Base-by-base conservation (phyloP, 2,888 invertebrate species). In the Boloria euphrosyne region DNA sequence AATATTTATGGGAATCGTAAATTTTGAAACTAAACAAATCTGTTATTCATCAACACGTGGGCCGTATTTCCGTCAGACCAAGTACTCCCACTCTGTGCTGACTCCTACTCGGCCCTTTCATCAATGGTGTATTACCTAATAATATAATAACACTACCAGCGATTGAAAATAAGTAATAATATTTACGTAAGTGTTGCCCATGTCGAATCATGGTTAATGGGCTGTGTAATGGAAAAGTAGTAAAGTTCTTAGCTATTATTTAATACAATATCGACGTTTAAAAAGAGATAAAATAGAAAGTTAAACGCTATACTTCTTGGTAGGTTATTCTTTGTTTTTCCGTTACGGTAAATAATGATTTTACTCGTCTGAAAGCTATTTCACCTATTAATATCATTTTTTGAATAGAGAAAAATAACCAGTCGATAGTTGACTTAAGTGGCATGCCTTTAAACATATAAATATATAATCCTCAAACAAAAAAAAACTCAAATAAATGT, bases 31-130 rank as follows among this genome's bases (percentile, higher is more conserved):
- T 50, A 7, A 49, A 60, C 53, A 47, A 31, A 58, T 46, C 51
- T 38, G 65, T 59, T 46, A 27, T 22, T 47, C 47, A 49, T 54
- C 53, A 46, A 38, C 13, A 13, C 27, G 58, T 68, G 46, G 62
- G 64, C 57, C 16, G 47, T 51, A 49, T 55, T 50, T 50, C 52
- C 50, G 50, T 50, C 60, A 31, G 31, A 38, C 31, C 22, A 38
- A 43, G 17, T 51, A 67, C 47, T 27, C 7, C 49, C 0, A 53
- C 13, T 57, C 46, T 38, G 13, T 47, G 22, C 31, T 46, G 27
- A 53, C 69, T 62, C 72, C 70, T 57, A 72, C 69, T 16, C 61
- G 50, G 62, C 67, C 69, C 70, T 70, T 71, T 63, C 61, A 64
- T 64, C 44, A 47, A 51, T 46, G 16, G 13, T 55, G 17, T 47